A percentile compares a stretch with the other conserved stretches of the same genome.
Conservation (phyloP, 2,888 invertebrate species). For the Megamerina dolium region DNA sequence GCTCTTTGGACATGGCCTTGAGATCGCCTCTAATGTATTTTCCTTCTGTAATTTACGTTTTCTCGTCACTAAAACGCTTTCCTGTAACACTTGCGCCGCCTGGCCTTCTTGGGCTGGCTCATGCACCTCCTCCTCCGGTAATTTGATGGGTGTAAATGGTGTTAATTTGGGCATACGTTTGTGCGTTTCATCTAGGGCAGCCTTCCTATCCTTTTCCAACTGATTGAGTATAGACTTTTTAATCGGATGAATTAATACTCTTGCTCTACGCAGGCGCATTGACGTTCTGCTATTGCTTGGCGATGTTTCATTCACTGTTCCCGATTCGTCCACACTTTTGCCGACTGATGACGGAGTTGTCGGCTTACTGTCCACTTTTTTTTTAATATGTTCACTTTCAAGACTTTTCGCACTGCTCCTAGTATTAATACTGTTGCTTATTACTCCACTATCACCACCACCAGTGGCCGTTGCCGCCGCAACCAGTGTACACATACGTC, state of each 20-base stretch:
- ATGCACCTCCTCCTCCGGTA: slow-evolving; percentile 16
- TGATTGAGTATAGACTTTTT: background rate
- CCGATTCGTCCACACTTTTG: background rate
- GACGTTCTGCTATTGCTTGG: slow-evolving; percentile 4
- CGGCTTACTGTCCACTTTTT: background rate
- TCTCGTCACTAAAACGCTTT: too few species aligned
- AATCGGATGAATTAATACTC: slow-evolving; percentile 6
- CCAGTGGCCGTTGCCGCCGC: slow-evolving; percentile 35
- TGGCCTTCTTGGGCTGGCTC: background rate
- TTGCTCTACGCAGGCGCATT: background rate
- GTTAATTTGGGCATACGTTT: slow-evolving; percentile 28
- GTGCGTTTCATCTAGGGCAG: slow-evolving; percentile 7
- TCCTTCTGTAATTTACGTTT: background rate
- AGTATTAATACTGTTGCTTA: slow-evolving; percentile 3
- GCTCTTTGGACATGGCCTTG: slow-evolving; percentile 11
- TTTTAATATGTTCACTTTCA: too few species aligned
- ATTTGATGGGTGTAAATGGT: slow-evolving; percentile 28
- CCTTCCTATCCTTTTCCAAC: background rate
- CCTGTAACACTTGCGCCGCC: background rate
- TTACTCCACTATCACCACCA: too few species aligned
- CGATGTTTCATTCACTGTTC: slow-evolving; percentile 8
- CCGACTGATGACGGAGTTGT: background rate
- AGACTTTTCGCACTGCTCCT: too few species aligned
- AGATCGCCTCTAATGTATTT: background rate
- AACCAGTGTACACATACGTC: slow-evolving; percentile 54